phyloP scores from a whole-genome alignment of 2,888 invertebrate species.

The Neoitamus cyanurus region DNA sequence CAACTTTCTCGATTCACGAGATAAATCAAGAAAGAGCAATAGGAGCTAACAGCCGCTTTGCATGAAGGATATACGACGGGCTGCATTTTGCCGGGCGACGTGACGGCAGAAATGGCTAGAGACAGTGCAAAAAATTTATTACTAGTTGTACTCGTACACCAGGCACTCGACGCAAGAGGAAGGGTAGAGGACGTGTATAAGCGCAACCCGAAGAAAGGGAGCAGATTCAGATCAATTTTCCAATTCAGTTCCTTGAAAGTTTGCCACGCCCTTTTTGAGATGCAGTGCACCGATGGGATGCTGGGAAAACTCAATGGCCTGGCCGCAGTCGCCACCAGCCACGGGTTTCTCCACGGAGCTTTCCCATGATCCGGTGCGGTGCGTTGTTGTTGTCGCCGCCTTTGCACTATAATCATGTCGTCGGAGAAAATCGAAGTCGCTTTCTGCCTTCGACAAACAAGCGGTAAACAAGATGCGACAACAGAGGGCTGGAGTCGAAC shows the following conservation, averaged over 20 bases:
- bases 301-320: neutral
- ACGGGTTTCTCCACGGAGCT: neutral
- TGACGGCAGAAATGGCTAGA: neutral
- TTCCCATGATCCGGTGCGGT: neutral
- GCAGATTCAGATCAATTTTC: conserved; percentile 40
- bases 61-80: conserved; percentile 11
- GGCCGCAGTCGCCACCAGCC: neutral
- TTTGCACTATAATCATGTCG: neutral
- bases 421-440: conserved; percentile 31
- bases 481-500: neutral
- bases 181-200: neutral
- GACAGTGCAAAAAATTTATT: conserved; percentile 26
- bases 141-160: neutral
- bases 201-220: conserved; percentile 3
- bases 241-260: conserved; percentile 40
- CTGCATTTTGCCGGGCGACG: conserved; percentile 2
- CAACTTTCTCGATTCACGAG: conserved; percentile 10
- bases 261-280: conserved; percentile 36
- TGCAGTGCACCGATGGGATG: conserved; percentile 10
- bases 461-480: conserved; percentile 25
- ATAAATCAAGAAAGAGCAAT: neutral
- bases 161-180: too few relatives aligned
- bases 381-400: neutral
- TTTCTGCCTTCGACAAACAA: conserved; percentile 39
- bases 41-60: neutral